phyloP scores from a whole-genome alignment of 2,888 invertebrate genomes.

The Argyra leucocephala region DNA sequence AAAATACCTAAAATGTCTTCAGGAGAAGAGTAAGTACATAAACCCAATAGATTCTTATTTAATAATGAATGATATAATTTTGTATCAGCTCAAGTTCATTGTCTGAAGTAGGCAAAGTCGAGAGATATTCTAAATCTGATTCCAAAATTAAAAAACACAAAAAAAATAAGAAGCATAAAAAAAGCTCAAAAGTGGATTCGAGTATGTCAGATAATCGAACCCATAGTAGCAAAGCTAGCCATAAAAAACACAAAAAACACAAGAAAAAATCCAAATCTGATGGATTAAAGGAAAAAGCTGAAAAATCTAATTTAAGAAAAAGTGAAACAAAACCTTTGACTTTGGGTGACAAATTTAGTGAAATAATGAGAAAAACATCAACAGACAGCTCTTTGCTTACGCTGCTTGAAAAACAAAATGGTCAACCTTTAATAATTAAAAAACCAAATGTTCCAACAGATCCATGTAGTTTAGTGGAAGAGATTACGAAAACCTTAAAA shows the following conservation, averaged over 20 bases:
- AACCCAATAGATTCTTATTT: background rate
- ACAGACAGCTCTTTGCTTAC: constrained; percentile 29
- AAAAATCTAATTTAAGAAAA: constrained; percentile 19
- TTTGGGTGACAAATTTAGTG: constrained; percentile 37
- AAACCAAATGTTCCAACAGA: constrained; percentile 42
- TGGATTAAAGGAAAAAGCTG: constrained; percentile 29
- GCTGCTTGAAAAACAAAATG: constrained; percentile 31
- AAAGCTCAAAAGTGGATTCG: constrained; percentile 32
- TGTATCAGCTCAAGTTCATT: background rate
- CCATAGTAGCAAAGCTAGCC: constrained; percentile 24
- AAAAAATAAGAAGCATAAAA: constrained; percentile 55
- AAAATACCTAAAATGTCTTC: background rate
- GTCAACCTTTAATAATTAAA: constrained; percentile 31
- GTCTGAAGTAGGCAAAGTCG: constrained; percentile 11
- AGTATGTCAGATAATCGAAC: background rate
- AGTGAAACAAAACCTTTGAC: constrained; percentile 33
- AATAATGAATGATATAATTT: background rate
- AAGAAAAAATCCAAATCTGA: constrained; percentile 45
- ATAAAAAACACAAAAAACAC: constrained; percentile 55
- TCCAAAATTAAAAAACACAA: constrained; percentile 45
- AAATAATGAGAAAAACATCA: constrained; percentile 37
- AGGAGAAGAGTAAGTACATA: background rate
- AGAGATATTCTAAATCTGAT: constrained; percentile 30
- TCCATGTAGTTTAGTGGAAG: constrained; percentile 45
- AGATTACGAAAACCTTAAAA: constrained; percentile 44